Evolutionary conservation across 2,797 vertebrate species (phyloP).

Genomic region (Coregonus suidteri): DNA sequence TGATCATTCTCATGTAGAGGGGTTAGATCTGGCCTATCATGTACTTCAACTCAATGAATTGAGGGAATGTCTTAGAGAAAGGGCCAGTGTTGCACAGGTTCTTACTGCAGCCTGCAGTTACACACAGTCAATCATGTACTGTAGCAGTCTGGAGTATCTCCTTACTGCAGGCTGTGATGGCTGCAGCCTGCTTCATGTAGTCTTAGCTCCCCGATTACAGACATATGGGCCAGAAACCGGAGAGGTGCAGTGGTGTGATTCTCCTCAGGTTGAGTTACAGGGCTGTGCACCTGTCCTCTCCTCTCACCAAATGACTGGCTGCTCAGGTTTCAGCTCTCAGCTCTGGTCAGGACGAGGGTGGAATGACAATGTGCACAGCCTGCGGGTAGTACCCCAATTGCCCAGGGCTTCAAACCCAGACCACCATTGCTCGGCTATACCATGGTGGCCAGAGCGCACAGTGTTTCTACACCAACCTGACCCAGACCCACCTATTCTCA

Average conservation of each 20-base stretch:
- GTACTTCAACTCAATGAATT: constrained; percentile 1
- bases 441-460: not conserved
- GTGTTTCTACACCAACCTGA: not conserved
- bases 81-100: not conserved
- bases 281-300: constrained; percentile 4
- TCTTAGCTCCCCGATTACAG: constrained; percentile 38
- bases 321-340: constrained; percentile 15
- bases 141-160: constrained; percentile 19
- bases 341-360: not conserved
- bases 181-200: constrained; percentile 21
- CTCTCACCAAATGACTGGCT: constrained; percentile 3
- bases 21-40: not conserved
- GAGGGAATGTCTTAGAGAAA: no score
- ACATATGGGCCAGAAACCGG: constrained; percentile 12
- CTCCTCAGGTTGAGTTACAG: constrained; percentile 32
- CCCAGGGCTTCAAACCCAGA: not conserved
- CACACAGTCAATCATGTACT: not conserved
- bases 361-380: not conserved
- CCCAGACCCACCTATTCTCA: not conserved
- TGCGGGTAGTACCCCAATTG: not conserved
- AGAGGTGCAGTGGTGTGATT: constrained; percentile 28
- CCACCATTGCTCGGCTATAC: not conserved
- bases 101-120: not conserved
- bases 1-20: constrained; percentile 18
- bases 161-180: constrained; percentile 14